phyloP scores from a whole-genome alignment of 2,797 vertebrate genomes.

The Nannoperca australis region DNA sequence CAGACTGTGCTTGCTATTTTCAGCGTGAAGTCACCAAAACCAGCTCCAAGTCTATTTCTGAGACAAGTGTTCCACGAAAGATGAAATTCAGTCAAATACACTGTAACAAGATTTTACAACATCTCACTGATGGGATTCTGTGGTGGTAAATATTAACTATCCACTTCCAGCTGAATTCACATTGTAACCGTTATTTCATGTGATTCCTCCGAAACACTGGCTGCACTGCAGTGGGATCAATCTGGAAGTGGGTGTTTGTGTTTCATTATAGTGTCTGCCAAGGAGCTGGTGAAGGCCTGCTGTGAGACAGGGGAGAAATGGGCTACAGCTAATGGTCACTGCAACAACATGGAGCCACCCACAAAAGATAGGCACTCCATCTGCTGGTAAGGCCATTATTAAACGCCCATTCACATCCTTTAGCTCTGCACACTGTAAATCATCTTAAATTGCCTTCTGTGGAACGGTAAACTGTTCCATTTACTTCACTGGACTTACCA shows the following conservation, averaged over 20 bases:
- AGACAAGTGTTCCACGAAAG: slow-evolving; percentile 18
- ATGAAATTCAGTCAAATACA: slow-evolving; percentile 33
- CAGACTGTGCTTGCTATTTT: slow-evolving; percentile 37
- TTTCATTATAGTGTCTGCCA: slow-evolving; percentile 85
- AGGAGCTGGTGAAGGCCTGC: slow-evolving; percentile 90
- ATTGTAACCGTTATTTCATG: slow-evolving; percentile 19
- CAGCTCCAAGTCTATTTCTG: slow-evolving; percentile 31
- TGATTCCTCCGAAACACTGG: slow-evolving; percentile 38
- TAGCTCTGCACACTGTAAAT: slow-evolving; percentile 15
- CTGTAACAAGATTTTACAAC: slow-evolving; percentile 35
- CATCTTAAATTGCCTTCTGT: slow-evolving; percentile 19
- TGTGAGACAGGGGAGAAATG: slow-evolving; percentile 93
- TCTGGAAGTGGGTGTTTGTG: slow-evolving; percentile 56
- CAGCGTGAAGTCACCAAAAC: slow-evolving; percentile 33
- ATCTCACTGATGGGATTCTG: slow-evolving; percentile 12
- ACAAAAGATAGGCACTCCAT: slow-evolving; percentile 82
- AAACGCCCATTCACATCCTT: slow-evolving; percentile 20
- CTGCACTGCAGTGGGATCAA: slow-evolving; percentile 43
- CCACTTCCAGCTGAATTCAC: slow-evolving; percentile 35
- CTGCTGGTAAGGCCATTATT: slow-evolving; percentile 89
- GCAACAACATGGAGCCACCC: slow-evolving; percentile 86
- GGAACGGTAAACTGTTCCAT: slow-evolving; percentile 5
- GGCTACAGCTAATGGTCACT: slow-evolving; percentile 91
- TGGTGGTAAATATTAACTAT: slow-evolving; percentile 26
- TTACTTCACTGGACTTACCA: slow-evolving; percentile 6